Percentiles rank a stretch among this genome's conserved stretches.
These are phyloP conservation scores for Drosophila aldrichi DNA, from an alignment of 2,888 invertebrate species.

Conservation along the genomic window DNA sequence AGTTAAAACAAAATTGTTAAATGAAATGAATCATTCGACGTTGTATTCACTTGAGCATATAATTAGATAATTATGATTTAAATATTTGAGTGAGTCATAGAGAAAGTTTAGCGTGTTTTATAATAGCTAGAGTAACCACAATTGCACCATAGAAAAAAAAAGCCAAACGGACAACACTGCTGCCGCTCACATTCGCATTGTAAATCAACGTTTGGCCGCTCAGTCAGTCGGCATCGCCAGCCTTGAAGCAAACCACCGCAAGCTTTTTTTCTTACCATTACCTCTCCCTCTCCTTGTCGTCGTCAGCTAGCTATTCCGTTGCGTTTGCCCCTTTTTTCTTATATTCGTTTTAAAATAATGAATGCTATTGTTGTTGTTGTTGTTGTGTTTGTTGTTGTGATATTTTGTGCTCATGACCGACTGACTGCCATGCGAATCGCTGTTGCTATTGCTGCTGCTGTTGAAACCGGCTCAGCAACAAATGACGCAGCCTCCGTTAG, in stretches of 20 bases:
- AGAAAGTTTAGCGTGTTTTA: neutral
- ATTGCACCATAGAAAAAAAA: neutral
- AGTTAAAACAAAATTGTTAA: neutral
- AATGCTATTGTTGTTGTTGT: constrained; percentile 24
- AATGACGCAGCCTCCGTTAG: constrained; percentile 18
- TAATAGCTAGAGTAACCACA: neutral
- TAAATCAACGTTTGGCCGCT: constrained; percentile 30
- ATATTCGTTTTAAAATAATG: constrained; percentile 18
- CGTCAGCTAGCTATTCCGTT: neutral
- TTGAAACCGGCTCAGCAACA: constrained; percentile 47
- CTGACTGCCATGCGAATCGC: constrained; percentile 39
- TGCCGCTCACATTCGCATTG: neutral
- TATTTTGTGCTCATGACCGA: constrained; percentile 44
- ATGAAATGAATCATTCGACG: neutral
- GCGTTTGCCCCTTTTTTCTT: constrained; percentile 33
- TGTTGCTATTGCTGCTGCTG: neutral
- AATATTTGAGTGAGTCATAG: neutral
- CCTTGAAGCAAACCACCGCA: constrained; percentile 24
- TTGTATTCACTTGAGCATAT: neutral
- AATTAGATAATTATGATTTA: neutral
- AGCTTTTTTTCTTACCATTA: constrained; percentile 11
- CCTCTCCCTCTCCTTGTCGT: neutral
- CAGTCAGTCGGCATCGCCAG: constrained; percentile 13
- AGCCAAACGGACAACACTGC: constrained; percentile 11
- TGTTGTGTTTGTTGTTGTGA: constrained; percentile 35